phyloP scores from a whole-genome alignment of 2,888 invertebrate species.

The Dryobotodes eremita region DNA sequence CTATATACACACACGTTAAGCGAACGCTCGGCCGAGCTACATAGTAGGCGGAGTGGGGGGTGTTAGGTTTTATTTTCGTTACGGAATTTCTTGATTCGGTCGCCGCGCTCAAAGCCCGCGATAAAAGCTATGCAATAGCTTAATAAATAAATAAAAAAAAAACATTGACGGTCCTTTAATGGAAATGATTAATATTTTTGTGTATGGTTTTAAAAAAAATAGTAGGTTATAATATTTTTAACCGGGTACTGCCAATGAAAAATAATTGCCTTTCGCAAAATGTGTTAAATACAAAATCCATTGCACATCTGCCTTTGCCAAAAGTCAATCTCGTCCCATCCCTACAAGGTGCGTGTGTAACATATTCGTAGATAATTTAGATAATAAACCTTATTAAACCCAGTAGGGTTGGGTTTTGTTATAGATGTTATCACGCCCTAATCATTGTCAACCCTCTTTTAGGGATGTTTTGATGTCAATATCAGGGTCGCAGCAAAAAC shows the following conservation, averaged over 20 bases:
- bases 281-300: neutral
- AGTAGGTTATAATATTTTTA: neutral
- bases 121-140: too few relatives aligned
- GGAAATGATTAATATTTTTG: too few relatives aligned
- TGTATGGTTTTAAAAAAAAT: neutral
- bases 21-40: too few relatives aligned
- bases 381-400: constrained; percentile 72
- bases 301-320: neutral
- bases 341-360: constrained; percentile 56
- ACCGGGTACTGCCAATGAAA: neutral
- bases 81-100: too few relatives aligned
- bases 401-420: constrained; percentile 68
- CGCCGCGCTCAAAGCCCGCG: too few relatives aligned
- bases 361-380: constrained; percentile 76
- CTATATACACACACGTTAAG: too few relatives aligned
- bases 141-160: too few relatives aligned
- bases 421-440: constrained; percentile 72
- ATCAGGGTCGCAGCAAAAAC: constrained; percentile 56
- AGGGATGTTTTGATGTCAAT: constrained; percentile 67
- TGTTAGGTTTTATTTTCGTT: too few relatives aligned
- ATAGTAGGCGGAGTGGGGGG: too few relatives aligned
- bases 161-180: too few relatives aligned
- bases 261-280: neutral
- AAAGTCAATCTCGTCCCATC: constrained; percentile 49
- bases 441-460: constrained; percentile 67